A percentile compares a stretch with the other conserved stretches of the same genome.
Evolutionary conservation across 1,140 invertebrate genomes (phyloP).

Genomic region (Caerostris darwini): DNA sequence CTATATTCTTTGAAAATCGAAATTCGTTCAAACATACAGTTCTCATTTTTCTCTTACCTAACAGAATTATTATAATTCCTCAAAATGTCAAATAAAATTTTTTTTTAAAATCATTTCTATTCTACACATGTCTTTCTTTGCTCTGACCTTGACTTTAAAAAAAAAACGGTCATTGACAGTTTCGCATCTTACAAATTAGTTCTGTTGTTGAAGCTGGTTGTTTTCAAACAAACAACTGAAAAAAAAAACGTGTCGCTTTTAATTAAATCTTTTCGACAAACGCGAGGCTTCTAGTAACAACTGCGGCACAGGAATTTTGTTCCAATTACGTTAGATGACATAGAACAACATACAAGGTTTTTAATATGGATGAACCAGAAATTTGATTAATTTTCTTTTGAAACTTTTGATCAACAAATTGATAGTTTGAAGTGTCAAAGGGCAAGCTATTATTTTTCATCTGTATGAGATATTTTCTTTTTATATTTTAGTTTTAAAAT

Average conservation of each 20-base stretch:
- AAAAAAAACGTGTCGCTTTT: background rate
- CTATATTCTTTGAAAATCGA: too few relatives aligned
- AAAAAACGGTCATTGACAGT: background rate
- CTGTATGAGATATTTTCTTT: too few relatives aligned
- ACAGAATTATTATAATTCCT: background rate
- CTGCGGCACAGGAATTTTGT: background rate
- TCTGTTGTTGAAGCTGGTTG: background rate
- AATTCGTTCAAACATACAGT: too few relatives aligned
- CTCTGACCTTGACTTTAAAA: background rate
- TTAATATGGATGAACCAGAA: background rate
- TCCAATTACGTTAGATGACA: conserved; percentile 5
- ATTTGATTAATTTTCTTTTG: conserved; percentile 35
- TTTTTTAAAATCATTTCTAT: background rate
- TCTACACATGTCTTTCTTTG: background rate
- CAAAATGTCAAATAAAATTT: background rate
- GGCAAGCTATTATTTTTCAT: too few relatives aligned
- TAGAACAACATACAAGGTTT: background rate
- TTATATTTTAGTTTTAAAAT: too few relatives aligned
- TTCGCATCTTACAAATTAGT: background rate
- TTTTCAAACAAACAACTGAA: background rate
- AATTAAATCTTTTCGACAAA: conserved; percentile 23
- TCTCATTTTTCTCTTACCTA: too few relatives aligned
- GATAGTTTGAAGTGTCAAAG: background rate
- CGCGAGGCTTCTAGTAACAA: background rate
- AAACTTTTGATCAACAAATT: background rate